Conservation (phyloP, 2,113 vertebrate genomes). For the Laticauda laticaudata region DNA sequence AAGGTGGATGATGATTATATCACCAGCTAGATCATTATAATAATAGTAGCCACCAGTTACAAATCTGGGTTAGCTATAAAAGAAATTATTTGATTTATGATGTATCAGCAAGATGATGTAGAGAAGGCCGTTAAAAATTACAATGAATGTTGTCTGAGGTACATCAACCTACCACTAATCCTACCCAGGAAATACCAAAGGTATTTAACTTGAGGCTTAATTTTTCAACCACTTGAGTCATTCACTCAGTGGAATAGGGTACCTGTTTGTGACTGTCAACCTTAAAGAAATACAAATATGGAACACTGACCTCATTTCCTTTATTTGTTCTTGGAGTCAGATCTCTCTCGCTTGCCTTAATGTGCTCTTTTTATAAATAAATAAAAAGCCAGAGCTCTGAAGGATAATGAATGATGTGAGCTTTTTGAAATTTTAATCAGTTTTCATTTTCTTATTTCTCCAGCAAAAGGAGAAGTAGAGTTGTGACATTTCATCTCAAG, state of each 20-base stretch:
- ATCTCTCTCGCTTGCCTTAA: not conserved
- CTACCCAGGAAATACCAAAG: slow-evolving; percentile 52
- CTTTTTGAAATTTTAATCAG: not conserved
- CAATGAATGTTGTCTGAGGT: slow-evolving; percentile 26
- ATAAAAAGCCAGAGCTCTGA: not conserved
- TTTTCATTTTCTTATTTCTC: not conserved
- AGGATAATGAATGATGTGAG: not conserved
- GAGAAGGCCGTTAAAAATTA: slow-evolving; percentile 45
- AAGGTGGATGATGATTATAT: not conserved
- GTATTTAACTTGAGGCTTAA: slow-evolving; percentile 33
- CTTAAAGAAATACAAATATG: slow-evolving; percentile 26
- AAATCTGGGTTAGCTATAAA: slow-evolving; percentile 57
- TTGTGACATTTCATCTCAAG: not conserved
- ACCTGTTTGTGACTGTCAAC: not conserved
- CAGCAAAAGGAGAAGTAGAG: not conserved
- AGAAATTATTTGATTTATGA: slow-evolving; percentile 52
- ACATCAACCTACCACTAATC: slow-evolving; percentile 14
- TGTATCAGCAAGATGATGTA: slow-evolving; percentile 42
- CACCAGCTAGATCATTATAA: slow-evolving; percentile 8
- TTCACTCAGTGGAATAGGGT: slow-evolving; percentile 14
- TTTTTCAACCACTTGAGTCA: slow-evolving; percentile 35
- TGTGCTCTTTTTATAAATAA: not conserved
- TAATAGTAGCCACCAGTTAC: slow-evolving; percentile 21
- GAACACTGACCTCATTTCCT: slow-evolving; percentile 10
- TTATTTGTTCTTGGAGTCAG: not conserved